These are phyloP conservation scores for Telmatherina bonti DNA, from an alignment of 2,797 vertebrate genomes.

Conservation along the genomic window DNA sequence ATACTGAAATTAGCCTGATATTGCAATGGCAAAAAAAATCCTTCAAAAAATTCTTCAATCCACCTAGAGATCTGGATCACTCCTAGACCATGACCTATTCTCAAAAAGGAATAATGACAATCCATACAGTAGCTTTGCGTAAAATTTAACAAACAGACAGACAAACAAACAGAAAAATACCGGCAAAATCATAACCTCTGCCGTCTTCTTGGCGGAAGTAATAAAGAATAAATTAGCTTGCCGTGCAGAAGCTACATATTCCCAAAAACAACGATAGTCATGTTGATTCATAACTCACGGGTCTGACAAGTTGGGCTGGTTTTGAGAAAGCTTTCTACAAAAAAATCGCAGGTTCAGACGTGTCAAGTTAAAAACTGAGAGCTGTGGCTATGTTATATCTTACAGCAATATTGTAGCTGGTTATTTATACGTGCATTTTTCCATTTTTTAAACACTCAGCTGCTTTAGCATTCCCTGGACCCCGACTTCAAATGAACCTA, in stretches of 20 bases:
- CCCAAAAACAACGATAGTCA: background rate
- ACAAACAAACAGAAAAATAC: no score
- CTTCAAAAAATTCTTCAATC: no score
- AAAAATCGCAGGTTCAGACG: conserved; percentile 2
- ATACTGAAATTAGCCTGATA: no score
- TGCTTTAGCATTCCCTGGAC: background rate
- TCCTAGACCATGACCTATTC: no score
- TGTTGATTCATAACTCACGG: conserved; percentile 2
- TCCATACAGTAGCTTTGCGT: no score
- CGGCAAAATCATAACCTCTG: no score
- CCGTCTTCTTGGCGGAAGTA: no score
- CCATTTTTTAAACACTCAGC: background rate
- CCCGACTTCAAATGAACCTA: background rate
- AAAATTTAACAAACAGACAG: no score
- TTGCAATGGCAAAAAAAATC: no score
- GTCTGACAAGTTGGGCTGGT: conserved; percentile 1
- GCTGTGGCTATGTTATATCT: no score
- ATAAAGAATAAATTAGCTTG: background rate
- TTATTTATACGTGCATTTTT: background rate
- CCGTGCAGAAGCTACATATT: background rate
- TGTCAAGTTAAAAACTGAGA: background rate
- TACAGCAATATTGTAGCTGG: background rate
- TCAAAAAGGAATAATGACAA: no score
- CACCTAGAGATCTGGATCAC: no score
- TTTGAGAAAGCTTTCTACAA: background rate